Conservation (phyloP, 2,888 invertebrate genomes). For the Oasisia sp. region DNA sequence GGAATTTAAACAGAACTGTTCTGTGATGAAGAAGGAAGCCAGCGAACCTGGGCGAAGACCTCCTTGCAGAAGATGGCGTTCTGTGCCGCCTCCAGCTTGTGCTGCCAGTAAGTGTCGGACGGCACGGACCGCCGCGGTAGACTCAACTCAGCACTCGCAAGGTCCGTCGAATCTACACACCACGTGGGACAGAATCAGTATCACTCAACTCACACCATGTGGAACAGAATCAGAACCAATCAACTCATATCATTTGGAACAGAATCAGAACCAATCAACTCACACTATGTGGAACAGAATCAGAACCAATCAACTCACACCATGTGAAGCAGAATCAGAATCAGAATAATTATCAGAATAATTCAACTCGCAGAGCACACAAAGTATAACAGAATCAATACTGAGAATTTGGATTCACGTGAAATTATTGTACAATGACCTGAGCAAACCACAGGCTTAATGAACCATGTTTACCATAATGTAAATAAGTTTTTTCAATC, state of each 20-base stretch:
- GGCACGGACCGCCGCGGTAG: conserved; percentile 53
- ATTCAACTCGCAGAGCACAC: too few species aligned
- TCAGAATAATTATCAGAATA: too few species aligned
- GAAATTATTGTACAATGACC: too few species aligned
- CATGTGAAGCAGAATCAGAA: not conserved
- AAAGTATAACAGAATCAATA: too few species aligned
- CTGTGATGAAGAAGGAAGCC: too few species aligned
- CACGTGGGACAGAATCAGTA: not conserved
- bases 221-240: too few species aligned
- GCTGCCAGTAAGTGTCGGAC: conserved; percentile 82
- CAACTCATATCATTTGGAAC: not conserved
- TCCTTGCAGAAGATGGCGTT: conserved; percentile 98
- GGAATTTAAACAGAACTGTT: too few species aligned
- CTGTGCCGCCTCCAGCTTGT: conserved; percentile 95
- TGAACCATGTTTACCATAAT: too few species aligned
- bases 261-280: not conserved
- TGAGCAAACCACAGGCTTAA: too few species aligned
- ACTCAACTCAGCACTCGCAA: conserved; percentile 57
- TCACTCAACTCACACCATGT: not conserved
- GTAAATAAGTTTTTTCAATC: too few species aligned
- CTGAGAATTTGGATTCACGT: too few species aligned
- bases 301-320: not conserved
- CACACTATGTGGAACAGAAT: not conserved
- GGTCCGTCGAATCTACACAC: conserved; percentile 53
- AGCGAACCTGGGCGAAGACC: conserved; percentile 81